phyloP scores from a whole-genome alignment of 2,113 vertebrate species.

The Marmota flaviventris region DNA sequence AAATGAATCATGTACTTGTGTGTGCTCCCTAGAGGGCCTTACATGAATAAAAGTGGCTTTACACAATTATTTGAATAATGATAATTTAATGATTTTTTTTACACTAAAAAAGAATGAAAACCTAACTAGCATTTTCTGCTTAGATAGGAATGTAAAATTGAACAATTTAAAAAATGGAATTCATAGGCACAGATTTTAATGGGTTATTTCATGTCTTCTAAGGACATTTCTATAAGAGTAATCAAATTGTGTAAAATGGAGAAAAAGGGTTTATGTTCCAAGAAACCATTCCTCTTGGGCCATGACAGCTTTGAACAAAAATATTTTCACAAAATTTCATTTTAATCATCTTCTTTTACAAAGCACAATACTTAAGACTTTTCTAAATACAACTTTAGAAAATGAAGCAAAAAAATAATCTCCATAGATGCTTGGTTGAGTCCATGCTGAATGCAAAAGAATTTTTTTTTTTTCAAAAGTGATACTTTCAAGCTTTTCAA shows the following conservation, averaged over 20 bases:
- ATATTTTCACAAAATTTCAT: slow-evolving; percentile 85
- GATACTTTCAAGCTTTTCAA: slow-evolving; percentile 73
- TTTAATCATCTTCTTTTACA: slow-evolving; percentile 85
- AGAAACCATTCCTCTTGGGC: slow-evolving; percentile 74
- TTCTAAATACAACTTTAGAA: slow-evolving; percentile 84
- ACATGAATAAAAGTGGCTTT: slow-evolving; percentile 76
- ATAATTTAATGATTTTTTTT: slow-evolving; percentile 76
- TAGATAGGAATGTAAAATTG: slow-evolving; percentile 80
- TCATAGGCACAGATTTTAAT: slow-evolving; percentile 77
- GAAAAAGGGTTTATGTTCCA: slow-evolving; percentile 69
- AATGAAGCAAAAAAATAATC: slow-evolving; percentile 81
- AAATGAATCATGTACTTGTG: slow-evolving; percentile 63
- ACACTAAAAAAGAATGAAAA: slow-evolving; percentile 75
- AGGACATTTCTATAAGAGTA: slow-evolving; percentile 71
- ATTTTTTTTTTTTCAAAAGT: slow-evolving; percentile 68
- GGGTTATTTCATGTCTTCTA: slow-evolving; percentile 56
- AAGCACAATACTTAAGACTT: slow-evolving; percentile 82
- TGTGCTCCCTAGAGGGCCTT: slow-evolving; percentile 32
- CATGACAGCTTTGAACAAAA: slow-evolving; percentile 82
- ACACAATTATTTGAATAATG: slow-evolving; percentile 78
- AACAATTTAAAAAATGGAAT: slow-evolving; percentile 78
- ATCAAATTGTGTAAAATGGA: slow-evolving; percentile 73
- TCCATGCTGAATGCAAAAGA: slow-evolving; percentile 77
- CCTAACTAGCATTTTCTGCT: slow-evolving; percentile 73
- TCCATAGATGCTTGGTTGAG: slow-evolving; percentile 75